Conservation (phyloP, 2,888 invertebrate species). For the Eucera pruinosa region DNA sequence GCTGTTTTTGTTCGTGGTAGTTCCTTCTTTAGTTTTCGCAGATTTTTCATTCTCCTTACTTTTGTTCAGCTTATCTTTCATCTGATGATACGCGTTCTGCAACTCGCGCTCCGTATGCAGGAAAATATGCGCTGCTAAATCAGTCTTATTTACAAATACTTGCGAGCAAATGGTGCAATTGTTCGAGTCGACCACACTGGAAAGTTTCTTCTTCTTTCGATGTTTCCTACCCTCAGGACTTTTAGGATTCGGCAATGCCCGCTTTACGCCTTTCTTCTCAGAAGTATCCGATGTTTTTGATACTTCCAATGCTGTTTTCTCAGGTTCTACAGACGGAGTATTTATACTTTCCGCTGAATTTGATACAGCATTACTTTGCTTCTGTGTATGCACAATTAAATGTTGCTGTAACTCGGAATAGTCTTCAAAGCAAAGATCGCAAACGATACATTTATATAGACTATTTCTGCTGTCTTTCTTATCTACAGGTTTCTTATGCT, state of each 20-base stretch:
- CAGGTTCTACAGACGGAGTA: neutral
- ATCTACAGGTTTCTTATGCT: slow-evolving; percentile 3
- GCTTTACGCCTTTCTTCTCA: neutral
- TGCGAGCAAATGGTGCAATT: slow-evolving; percentile 74
- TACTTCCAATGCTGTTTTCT: neutral
- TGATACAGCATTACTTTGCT: neutral
- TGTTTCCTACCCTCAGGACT: neutral
- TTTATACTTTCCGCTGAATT: neutral
- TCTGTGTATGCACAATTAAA: slow-evolving; percentile 20
- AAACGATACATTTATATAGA: slow-evolving; percentile 51
- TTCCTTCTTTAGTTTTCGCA: neutral
- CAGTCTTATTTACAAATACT: slow-evolving; percentile 62
- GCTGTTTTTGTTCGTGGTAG: neutral
- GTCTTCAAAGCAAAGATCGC: slow-evolving; percentile 42
- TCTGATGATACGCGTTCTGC: slow-evolving; percentile 67
- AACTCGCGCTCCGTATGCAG: slow-evolving; percentile 75
- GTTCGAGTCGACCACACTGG: neutral
- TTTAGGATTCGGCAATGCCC: neutral
- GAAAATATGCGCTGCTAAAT: slow-evolving; percentile 74
- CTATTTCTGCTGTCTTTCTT: neutral
- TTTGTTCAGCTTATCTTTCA: neutral
- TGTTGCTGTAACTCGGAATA: slow-evolving; percentile 42
- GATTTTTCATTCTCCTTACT: neutral
- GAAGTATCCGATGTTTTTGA: too few relatives aligned
- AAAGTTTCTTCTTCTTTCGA: neutral